phyloP scores from a whole-genome alignment of 1,140 invertebrate species.

The Calephelis nemesis region DNA sequence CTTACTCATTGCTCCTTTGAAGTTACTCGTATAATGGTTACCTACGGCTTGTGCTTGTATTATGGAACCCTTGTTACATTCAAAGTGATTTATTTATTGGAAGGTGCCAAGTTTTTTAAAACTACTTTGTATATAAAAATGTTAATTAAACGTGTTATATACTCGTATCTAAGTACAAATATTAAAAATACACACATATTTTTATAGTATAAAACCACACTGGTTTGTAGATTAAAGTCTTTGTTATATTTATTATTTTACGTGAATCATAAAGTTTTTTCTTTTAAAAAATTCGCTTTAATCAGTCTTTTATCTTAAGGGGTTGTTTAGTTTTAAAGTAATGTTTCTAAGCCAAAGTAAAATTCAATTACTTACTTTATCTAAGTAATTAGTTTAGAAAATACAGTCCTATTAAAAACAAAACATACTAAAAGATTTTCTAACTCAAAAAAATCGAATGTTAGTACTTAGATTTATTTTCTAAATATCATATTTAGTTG shows the following conservation, averaged over 20 bases:
- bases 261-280: slow-evolving; percentile 31
- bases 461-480: too few relatives aligned
- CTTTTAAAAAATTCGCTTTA: slow-evolving; percentile 74
- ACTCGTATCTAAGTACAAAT: slow-evolving; percentile 17
- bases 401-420: not conserved
- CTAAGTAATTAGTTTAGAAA: not conserved
- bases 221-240: slow-evolving; percentile 21
- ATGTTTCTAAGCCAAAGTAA: slow-evolving; percentile 14
- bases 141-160: slow-evolving; percentile 2
- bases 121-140: slow-evolving; percentile 22
- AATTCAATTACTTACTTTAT: not conserved
- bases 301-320: slow-evolving; percentile 72
- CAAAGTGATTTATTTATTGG: not conserved
- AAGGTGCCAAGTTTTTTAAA: slow-evolving; percentile 12
- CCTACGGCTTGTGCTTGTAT: too few relatives aligned
- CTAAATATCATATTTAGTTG: too few relatives aligned
- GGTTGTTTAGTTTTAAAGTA: slow-evolving; percentile 32
- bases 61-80: too few relatives aligned
- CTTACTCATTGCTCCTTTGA: too few relatives aligned
- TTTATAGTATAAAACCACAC: slow-evolving; percentile 18
- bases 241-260: slow-evolving; percentile 22
- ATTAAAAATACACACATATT: slow-evolving; percentile 30
- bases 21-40: too few relatives aligned
- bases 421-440: not conserved
- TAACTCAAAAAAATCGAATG: too few relatives aligned